A percentile compares a stretch with the other conserved stretches of the same genome.
These are phyloP conservation scores for Capitulum mitella DNA, from an alignment of 2,888 invertebrate genomes.

Conservation along the genomic window DNA sequence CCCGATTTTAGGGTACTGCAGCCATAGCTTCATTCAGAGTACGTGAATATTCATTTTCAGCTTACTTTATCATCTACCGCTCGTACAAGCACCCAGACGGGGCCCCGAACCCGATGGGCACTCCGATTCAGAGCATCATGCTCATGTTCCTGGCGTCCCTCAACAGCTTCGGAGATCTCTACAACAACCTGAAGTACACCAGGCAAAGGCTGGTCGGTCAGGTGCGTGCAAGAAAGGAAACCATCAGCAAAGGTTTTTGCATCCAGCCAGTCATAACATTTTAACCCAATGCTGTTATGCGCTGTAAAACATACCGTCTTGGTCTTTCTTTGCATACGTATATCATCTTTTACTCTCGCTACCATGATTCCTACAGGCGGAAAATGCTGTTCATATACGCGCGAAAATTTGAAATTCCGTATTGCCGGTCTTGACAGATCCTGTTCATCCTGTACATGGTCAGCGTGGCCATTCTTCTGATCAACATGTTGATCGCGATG, in stretches of 20 bases:
- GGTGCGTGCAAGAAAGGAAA: constrained; percentile 55
- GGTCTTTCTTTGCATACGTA: too few relatives aligned
- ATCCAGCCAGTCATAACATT: too few relatives aligned
- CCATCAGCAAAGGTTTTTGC: too few relatives aligned
- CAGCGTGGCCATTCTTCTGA: constrained; percentile 85
- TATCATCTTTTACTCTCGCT: too few relatives aligned
- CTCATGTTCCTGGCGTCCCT: constrained; percentile 98
- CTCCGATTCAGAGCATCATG: constrained; percentile 89
- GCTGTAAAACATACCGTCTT: too few relatives aligned
- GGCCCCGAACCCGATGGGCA: constrained; percentile 76
- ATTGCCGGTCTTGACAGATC: too few relatives aligned
- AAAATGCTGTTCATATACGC: too few relatives aligned
- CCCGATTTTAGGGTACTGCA: too few relatives aligned
- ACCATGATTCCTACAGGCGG: too few relatives aligned
- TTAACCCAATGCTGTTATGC: too few relatives aligned
- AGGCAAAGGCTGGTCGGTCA: constrained; percentile 83
- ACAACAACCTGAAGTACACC: constrained; percentile 78
- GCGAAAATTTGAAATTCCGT: too few relatives aligned
- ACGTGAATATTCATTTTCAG: constrained; percentile 45
- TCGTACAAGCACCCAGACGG: constrained; percentile 80
- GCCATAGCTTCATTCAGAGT: too few relatives aligned
- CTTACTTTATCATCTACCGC: constrained; percentile 83
- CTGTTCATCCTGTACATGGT: constrained; percentile 96
- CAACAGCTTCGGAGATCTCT: constrained; percentile 92
- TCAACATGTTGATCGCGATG: constrained; percentile 99